Percentiles rank a stretch among this genome's conserved stretches.
Conservation (phyloP, 2,113 vertebrate genomes). For the Oostethus manadensis region DNA sequence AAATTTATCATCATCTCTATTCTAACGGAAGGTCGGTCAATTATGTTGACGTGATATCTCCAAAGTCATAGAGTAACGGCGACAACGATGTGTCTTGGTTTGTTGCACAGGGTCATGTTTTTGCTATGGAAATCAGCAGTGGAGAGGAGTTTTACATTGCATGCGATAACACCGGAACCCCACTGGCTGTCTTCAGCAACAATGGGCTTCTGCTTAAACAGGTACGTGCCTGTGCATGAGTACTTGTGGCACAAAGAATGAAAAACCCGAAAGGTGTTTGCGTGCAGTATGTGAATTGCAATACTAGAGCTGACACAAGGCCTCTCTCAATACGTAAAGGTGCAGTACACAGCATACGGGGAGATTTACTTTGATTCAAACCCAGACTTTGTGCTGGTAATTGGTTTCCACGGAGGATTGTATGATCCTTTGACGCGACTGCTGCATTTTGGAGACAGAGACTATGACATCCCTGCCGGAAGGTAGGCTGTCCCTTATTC, state of each 20-base stretch:
- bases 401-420: conserved; percentile 93
- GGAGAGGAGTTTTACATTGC: conserved; percentile 98
- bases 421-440: conserved; percentile 93
- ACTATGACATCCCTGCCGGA: conserved; percentile 95
- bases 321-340: conserved; percentile 39
- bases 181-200: conserved; percentile 94
- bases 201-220: conserved; percentile 92
- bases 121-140: conserved; percentile 98
- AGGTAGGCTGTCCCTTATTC: conserved; percentile 51
- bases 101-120: conserved; percentile 81
- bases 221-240: conserved; percentile 24
- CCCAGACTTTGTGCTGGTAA: conserved; percentile 93
- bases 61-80: too few species aligned
- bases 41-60: not conserved
- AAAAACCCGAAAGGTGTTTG: not conserved
- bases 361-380: conserved; percentile 98
- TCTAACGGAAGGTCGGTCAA: too few species aligned
- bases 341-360: conserved; percentile 95
- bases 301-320: not conserved
- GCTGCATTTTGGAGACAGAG: conserved; percentile 93
- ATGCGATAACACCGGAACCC: conserved; percentile 93
- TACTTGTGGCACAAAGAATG: not conserved
- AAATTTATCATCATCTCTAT: too few species aligned
- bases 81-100: not conserved
- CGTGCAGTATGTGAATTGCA: not conserved